Base-by-base conservation (phyloP, 2,113 vertebrate species). In the Oreochromis aureus region DNA sequence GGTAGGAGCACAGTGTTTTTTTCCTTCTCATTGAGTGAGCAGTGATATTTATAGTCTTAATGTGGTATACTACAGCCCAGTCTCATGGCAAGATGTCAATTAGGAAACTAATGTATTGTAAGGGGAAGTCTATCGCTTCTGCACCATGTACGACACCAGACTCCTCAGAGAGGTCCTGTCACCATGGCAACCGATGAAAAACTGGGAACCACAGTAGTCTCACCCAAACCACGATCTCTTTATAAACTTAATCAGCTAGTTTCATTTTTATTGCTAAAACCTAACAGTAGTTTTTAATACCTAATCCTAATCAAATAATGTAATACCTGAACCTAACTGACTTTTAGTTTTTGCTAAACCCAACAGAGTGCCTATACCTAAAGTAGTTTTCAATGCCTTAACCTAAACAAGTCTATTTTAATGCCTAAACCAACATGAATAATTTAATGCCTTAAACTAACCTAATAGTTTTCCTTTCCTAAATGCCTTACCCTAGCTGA, bases 11-110 rank as follows among this genome's bases (percentile, higher is more conserved):
- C 16, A 61, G 54, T 24, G 56, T n/a, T 89, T 89, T 89, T 89
- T 76, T 80, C 36, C 46, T 66, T 83, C 81, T 84, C 85, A 80
- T 48, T 69, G 73, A 88, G 30, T 53, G 63, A 66, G n/a, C 51
- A 22, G 19, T 6, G 86, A 73, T 94, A 95, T 94, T 93, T 93
- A 92, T 91, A 92, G 89, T 36, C n/a, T 53, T n/a, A 78, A 78
- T 78, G 27, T 78, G 18, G 16, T 32, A 53, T 8, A 78, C 27
- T 78, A 51, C 27, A 76, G 44, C 46, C 73, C 27, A 53, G 73
- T 78, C 46, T 53, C 27, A 34, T n/a, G 46, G 27, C 46, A 51
- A 32, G 30, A 53, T 13, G 18, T 78, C 73, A 53, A 32, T 78
- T 51, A 78, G 73, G 18, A 51, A 53, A 13, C 46, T 12, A 32